A percentile compares a stretch with the other conserved stretches of the same genome.
Conservation (phyloP, 2,113 vertebrate species). For the Phrynosoma blainvillii region DNA sequence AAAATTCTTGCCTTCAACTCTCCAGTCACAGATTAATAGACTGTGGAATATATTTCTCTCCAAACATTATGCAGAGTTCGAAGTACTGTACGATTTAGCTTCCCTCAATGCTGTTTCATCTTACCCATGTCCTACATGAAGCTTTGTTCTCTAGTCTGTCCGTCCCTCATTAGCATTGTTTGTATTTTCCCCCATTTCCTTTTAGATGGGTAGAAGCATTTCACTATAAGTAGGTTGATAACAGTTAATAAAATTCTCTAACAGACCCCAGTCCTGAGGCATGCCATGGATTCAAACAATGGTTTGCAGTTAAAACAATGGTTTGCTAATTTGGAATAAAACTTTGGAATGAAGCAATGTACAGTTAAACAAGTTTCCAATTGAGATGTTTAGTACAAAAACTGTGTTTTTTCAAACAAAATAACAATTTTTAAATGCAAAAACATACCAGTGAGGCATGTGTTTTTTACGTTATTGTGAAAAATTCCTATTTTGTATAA, state of each 20-base stretch:
- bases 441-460: too few relatives aligned
- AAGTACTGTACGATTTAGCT: neutral
- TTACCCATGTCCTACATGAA: neutral
- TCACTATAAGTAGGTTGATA: neutral
- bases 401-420: too few relatives aligned
- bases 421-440: too few relatives aligned
- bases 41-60: conserved; percentile 2
- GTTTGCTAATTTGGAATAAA: too few relatives aligned
- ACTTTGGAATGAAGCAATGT: too few relatives aligned
- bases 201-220: neutral
- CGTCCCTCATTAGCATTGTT: neutral
- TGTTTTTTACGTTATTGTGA: too few relatives aligned
- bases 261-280: too few relatives aligned
- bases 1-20: neutral
- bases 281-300: neutral
- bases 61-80: conserved; percentile 8
- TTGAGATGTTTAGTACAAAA: too few relatives aligned
- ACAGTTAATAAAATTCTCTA: neutral
- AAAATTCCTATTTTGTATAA: too few relatives aligned
- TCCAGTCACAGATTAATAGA: neutral
- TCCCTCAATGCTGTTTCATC: neutral
- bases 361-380: too few relatives aligned
- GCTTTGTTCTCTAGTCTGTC: neutral
- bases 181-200: neutral
- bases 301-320: neutral